Percentiles rank a stretch among this genome's conserved stretches.
Conservation (phyloP, 2,797 vertebrate species). For the Myripristis jacobus region DNA sequence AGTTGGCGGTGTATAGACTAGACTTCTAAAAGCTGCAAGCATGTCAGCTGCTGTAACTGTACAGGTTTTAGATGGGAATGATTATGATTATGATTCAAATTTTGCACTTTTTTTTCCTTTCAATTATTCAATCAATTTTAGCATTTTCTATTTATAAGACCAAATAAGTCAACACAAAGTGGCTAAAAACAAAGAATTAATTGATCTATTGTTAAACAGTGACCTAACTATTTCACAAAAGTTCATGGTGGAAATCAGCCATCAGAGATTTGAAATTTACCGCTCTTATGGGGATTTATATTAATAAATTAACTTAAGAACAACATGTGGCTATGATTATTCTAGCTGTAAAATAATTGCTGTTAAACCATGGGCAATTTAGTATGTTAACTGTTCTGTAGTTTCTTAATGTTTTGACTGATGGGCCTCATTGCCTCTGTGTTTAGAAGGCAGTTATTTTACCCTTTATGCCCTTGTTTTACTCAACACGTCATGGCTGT, state of each 20-base stretch:
- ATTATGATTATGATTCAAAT: too few relatives aligned
- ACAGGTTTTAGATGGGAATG: not conserved
- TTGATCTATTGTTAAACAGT: not conserved
- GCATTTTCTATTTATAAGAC: not conserved
- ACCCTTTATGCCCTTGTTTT: slow-evolving; percentile 32
- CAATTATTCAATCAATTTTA: too few relatives aligned
- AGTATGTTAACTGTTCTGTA: slow-evolving; percentile 60
- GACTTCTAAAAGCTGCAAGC: not conserved
- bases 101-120: not conserved
- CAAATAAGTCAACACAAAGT: not conserved
- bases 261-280: slow-evolving; percentile 14
- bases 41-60: not conserved
- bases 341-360: slow-evolving; percentile 69
- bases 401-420: slow-evolving; percentile 72
- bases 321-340: slow-evolving; percentile 72
- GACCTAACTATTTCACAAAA: not conserved
- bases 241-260: slow-evolving; percentile 7
- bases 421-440: slow-evolving; percentile 72
- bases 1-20: not conserved
- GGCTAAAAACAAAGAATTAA: not conserved
- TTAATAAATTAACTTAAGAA: slow-evolving; percentile 63
- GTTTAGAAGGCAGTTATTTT: slow-evolving; percentile 53
- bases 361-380: slow-evolving; percentile 69
- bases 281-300: slow-evolving; percentile 42
- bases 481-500: slow-evolving; percentile 29